Evolutionary conservation across 2,797 vertebrate species (phyloP).

Genomic region (Carcharodon carcharias): DNA sequence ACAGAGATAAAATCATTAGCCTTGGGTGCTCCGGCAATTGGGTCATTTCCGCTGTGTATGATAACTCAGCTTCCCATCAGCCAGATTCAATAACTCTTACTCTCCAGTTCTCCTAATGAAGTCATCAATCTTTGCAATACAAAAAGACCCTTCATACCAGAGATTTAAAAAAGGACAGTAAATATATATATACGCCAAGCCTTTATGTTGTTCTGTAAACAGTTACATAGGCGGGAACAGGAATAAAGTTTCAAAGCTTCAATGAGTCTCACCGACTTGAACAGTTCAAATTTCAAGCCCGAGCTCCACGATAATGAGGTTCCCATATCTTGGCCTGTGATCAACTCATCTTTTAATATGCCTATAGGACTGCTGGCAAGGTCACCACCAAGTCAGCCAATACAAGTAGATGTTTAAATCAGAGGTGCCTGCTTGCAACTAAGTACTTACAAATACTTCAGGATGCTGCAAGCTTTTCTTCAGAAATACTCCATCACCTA

Average conservation of each 20-base stretch:
- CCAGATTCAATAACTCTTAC: background rate
- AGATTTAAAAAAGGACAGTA: background rate
- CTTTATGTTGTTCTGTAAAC: background rate
- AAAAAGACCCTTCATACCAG: no score
- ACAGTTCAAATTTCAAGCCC: background rate
- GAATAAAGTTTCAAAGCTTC: conserved; percentile 24
- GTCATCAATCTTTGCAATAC: background rate
- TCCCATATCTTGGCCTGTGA: background rate
- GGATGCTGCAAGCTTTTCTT: background rate
- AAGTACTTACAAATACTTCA: background rate
- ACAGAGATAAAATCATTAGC: conserved; percentile 15
- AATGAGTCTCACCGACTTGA: background rate
- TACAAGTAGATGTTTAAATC: background rate
- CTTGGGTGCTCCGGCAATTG: conserved; percentile 1
- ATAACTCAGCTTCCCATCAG: background rate
- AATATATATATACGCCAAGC: background rate
- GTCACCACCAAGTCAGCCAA: background rate
- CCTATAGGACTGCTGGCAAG: background rate
- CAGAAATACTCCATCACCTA: background rate
- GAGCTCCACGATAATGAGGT: background rate
- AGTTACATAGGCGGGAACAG: background rate
- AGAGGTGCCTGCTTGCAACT: background rate
- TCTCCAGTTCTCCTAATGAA: background rate
- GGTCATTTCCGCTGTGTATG: background rate
- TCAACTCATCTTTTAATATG: conserved; percentile 4